These are phyloP conservation scores for Caenorhabditis sp. DNA, from an alignment of 2,888 invertebrate genomes.

Conservation along the genomic window DNA sequence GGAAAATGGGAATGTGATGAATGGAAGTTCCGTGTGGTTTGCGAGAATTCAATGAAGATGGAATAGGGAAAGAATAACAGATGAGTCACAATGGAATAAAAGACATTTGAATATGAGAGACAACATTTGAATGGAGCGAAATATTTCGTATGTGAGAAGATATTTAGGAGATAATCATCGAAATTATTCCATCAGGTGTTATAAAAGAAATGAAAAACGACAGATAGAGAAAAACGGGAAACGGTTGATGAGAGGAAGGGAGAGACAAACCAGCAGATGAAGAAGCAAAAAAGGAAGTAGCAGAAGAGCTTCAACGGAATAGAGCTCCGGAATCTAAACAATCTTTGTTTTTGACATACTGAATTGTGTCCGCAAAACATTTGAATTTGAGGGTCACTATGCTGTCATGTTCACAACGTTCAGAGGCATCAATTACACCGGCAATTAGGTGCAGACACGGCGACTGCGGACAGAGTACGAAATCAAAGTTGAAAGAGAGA, in stretches of 20 bases:
- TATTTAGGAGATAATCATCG: slow-evolving; percentile 49
- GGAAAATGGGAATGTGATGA: slow-evolving; percentile 2
- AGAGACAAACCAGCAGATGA: background rate
- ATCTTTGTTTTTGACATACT: too few relatives aligned
- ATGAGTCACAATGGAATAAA: slow-evolving; percentile 40
- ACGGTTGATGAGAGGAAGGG: slow-evolving; percentile 3
- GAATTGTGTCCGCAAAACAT: background rate
- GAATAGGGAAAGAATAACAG: background rate
- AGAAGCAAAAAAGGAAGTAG: too few relatives aligned
- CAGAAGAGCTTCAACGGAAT: too few relatives aligned
- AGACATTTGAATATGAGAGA: slow-evolving; percentile 1
- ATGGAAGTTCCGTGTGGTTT: background rate
- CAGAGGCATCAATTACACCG: slow-evolving; percentile 50
- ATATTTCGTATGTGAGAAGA: slow-evolving; percentile 2
- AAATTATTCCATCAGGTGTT: slow-evolving; percentile 45
- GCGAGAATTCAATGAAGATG: slow-evolving; percentile 5
- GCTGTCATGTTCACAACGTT: slow-evolving; percentile 18
- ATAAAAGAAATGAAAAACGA: slow-evolving; percentile 32
- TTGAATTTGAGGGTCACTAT: slow-evolving; percentile 39
- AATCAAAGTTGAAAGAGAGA: slow-evolving; percentile 9
- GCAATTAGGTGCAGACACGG: slow-evolving; percentile 37
- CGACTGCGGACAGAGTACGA: slow-evolving; percentile 6
- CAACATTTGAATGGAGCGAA: too few relatives aligned
- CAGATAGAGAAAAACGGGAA: slow-evolving; percentile 25
- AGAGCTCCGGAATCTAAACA: too few relatives aligned